Conservation (phyloP, 2,113 vertebrate species). For the Stomatorhinus ivindoensis region DNA sequence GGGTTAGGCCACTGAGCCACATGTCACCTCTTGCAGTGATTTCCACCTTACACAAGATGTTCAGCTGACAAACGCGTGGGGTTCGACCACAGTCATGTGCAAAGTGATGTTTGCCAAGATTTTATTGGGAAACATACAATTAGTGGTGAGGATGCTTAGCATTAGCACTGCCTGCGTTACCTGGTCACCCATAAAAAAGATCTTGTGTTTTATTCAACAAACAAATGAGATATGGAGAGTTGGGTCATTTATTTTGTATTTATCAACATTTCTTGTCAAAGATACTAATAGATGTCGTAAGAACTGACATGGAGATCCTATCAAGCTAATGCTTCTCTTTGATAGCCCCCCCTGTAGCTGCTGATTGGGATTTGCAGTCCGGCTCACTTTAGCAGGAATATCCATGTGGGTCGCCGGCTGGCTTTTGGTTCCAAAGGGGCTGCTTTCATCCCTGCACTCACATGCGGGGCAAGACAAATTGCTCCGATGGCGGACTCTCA, state of each 20-base stretch:
- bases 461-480: background rate
- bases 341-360: background rate
- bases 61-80: too few relatives aligned
- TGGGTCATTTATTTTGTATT: background rate
- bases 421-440: background rate
- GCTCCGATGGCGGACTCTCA: background rate
- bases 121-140: background rate
- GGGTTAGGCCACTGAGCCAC: too few relatives aligned
- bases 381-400: background rate
- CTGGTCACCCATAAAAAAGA: background rate
- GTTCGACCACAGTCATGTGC: background rate
- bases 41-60: background rate
- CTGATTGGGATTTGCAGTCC: background rate
- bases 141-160: background rate
- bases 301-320: background rate
- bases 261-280: background rate
- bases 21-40: rapidly evolving
- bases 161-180: background rate
- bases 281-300: background rate
- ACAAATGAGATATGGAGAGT: background rate
- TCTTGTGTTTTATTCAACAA: background rate
- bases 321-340: background rate
- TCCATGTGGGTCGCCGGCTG: background rate
- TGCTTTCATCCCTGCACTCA: background rate
- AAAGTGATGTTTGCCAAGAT: background rate